These are phyloP conservation scores for Felis chaus DNA, from an alignment of 2,113 vertebrate species.

Conservation along the genomic window DNA sequence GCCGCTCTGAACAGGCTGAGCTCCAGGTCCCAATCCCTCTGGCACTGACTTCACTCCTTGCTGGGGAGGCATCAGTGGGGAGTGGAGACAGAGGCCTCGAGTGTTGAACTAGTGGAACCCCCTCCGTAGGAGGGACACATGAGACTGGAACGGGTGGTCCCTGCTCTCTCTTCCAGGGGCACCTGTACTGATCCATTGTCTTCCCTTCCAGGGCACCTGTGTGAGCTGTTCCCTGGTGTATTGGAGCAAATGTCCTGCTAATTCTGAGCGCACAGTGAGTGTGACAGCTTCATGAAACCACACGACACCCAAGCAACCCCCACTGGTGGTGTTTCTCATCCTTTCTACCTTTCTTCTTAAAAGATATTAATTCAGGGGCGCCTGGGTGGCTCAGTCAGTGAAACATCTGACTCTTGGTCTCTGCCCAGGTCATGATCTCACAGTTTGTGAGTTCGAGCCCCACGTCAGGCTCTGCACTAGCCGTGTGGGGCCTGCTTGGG, in stretches of 20 bases:
- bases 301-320: background rate
- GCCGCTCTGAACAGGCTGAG: background rate
- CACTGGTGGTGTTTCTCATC: background rate
- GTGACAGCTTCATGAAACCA: background rate
- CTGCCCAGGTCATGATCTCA: too few species aligned
- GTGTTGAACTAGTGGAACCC: background rate
- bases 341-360: background rate
- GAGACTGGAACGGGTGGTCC: accelerated
- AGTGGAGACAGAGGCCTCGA: background rate
- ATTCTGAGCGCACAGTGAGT: constrained; percentile 84
- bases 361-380: background rate
- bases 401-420: too few species aligned
- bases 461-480: too few species aligned
- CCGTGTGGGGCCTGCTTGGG: too few species aligned
- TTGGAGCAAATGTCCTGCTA: constrained; percentile 80
- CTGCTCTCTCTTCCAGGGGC: background rate
- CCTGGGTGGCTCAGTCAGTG: too few species aligned
- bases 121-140: background rate
- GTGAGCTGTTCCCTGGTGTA: constrained; percentile 75
- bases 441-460: too few species aligned
- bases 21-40: background rate
- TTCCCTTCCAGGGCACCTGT: constrained; percentile 84
- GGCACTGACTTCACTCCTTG: background rate
- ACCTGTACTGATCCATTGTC: background rate
- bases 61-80: background rate